Percentiles rank a stretch among this genome's conserved stretches.
Conservation (phyloP, 2,888 invertebrate species). For the Unio delphinus region DNA sequence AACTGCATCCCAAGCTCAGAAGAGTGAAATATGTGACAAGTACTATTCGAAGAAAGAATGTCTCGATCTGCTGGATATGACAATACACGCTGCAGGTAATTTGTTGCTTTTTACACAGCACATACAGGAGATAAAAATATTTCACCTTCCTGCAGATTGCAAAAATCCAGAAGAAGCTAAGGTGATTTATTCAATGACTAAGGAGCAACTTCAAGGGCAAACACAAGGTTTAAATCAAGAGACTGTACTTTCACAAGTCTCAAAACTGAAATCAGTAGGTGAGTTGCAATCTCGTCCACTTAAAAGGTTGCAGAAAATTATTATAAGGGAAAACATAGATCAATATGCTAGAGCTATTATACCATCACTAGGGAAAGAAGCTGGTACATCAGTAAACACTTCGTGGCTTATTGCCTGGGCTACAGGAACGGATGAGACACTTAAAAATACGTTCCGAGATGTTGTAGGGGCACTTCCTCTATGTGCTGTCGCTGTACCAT, state of each 20-base stretch:
- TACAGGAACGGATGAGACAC: conserved; percentile 13
- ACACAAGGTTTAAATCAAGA: no score
- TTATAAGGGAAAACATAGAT: no score
- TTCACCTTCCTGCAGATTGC: conserved; percentile 41
- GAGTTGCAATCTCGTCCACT: no score
- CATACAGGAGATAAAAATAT: conserved; percentile 50
- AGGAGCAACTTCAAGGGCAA: neutral
- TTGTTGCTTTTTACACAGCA: conserved; percentile 67
- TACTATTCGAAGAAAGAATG: conserved; percentile 51
- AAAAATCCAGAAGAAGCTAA: neutral
- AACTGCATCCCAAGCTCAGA: conserved; percentile 50
- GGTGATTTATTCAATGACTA: neutral
- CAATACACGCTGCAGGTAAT: conserved; percentile 50
- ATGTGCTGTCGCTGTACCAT: conserved; percentile 20
- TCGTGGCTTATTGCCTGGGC: conserved; percentile 35
- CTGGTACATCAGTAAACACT: neutral
- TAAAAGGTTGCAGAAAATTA: no score
- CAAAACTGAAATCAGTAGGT: neutral
- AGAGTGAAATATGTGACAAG: conserved; percentile 56
- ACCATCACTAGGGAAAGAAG: no score
- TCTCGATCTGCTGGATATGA: conserved; percentile 46
- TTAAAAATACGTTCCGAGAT: conserved; percentile 1
- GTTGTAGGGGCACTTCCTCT: conserved; percentile 28
- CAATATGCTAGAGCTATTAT: no score
- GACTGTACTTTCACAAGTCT: neutral